Evolutionary conservation across 2,113 vertebrate species (phyloP).

Genomic region (Ardeotis arabs): DNA sequence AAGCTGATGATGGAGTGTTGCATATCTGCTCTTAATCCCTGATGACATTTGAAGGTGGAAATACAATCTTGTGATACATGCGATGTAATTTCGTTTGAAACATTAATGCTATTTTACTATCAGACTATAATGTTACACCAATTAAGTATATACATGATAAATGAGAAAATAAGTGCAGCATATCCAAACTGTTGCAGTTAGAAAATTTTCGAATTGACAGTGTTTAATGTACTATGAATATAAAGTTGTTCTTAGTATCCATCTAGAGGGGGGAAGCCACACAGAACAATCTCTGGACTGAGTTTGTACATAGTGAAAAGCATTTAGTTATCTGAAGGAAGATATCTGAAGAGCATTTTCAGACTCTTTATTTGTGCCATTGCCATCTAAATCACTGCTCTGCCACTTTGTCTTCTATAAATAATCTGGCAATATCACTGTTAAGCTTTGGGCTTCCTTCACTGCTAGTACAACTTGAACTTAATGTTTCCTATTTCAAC

Average conservation of each 20-base stretch:
- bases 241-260: background rate
- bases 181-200: background rate
- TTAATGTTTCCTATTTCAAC: background rate
- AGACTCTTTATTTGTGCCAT: background rate
- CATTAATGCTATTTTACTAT: background rate
- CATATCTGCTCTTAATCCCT: background rate
- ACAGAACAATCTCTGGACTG: background rate
- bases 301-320: background rate
- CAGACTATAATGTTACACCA: background rate
- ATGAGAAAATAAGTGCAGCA: background rate
- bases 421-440: background rate
- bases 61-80: background rate
- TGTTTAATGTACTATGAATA: background rate
- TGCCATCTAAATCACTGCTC: background rate
- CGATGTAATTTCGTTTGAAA: background rate
- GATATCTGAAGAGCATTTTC: background rate
- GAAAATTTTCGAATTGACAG: background rate
- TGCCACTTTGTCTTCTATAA: background rate
- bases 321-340: background rate
- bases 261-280: background rate
- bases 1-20: background rate
- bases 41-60: background rate
- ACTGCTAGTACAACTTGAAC: background rate
- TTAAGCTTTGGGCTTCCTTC: background rate
- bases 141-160: background rate